Evolutionary conservation across 2,113 vertebrate genomes (phyloP).

Genomic region (Cichladusa arquata): DNA sequence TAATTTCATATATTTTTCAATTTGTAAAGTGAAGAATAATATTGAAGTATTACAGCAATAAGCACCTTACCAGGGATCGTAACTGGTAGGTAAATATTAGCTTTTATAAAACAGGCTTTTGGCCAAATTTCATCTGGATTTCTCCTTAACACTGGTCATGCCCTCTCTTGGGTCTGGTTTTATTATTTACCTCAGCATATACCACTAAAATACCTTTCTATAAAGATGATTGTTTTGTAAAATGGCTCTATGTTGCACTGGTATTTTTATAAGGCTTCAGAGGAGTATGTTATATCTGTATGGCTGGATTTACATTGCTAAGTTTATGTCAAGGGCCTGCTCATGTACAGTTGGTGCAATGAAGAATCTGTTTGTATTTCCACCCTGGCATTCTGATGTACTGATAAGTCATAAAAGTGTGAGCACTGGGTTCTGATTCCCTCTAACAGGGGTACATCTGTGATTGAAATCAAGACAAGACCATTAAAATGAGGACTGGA

Average conservation of each 20-base stretch:
- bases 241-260: conserved; percentile 52
- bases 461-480: neutral
- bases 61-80: conserved; percentile 50
- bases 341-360: neutral
- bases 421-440: neutral
- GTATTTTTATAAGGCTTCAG: conserved; percentile 57
- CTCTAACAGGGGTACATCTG: neutral
- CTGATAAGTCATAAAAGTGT: neutral
- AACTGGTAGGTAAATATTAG: conserved; percentile 41
- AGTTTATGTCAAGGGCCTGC: neutral
- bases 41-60: conserved; percentile 71
- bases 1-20: conserved; percentile 62
- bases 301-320: neutral
- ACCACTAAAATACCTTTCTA: conserved; percentile 61
- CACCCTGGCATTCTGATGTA: neutral
- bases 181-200: conserved; percentile 65
- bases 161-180: conserved; percentile 40
- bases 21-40: conserved; percentile 65
- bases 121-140: conserved; percentile 13
- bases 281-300: conserved; percentile 10
- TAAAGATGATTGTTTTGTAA: conserved; percentile 65
- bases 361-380: neutral
- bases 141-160: conserved; percentile 45
- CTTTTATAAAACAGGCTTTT: conserved; percentile 63
- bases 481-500: conserved; percentile 13